A percentile compares a stretch with the other conserved stretches of the same genome.
These are phyloP conservation scores for Ficedula albicollis DNA, from an alignment of 2,797 vertebrate species.

Conservation along the genomic window DNA sequence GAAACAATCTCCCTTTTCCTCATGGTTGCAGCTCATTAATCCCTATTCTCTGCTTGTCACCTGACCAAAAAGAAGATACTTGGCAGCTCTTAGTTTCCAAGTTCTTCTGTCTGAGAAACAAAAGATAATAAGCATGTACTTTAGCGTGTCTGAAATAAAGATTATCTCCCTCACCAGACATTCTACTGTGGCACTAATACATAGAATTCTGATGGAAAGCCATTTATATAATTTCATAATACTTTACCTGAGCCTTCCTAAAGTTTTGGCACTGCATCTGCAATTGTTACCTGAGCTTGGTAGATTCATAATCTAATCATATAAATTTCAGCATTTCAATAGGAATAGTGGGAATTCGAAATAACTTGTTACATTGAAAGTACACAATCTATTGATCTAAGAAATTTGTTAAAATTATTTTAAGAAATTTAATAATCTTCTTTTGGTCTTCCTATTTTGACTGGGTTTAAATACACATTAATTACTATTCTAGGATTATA, in stretches of 20 bases:
- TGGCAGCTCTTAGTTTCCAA: not conserved
- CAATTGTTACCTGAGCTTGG: not conserved
- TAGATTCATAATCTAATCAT: not conserved
- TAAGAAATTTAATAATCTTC: not conserved
- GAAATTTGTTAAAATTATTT: not conserved
- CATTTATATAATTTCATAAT: not conserved
- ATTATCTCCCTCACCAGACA: not conserved
- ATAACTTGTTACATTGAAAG: not conserved
- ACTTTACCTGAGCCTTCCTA: not conserved
- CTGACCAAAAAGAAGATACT: not conserved
- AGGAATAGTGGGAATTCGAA: not conserved
- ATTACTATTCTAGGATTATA: not conserved
- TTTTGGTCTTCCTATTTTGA: not conserved
- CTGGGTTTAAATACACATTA: not conserved
- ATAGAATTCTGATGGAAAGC: not conserved
- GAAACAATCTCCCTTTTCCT: constrained; percentile 14
- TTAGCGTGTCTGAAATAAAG: not conserved
- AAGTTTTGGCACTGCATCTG: not conserved
- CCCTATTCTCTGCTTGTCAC: constrained; percentile 13
- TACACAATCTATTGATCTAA: not conserved
- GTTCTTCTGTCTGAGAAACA: not conserved
- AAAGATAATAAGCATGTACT: not conserved
- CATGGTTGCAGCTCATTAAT: constrained; percentile 44
- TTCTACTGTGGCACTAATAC: not conserved
- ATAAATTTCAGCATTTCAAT: not conserved